Conservation (phyloP, 2,113 vertebrate genomes). For the Micromys minutus region DNA sequence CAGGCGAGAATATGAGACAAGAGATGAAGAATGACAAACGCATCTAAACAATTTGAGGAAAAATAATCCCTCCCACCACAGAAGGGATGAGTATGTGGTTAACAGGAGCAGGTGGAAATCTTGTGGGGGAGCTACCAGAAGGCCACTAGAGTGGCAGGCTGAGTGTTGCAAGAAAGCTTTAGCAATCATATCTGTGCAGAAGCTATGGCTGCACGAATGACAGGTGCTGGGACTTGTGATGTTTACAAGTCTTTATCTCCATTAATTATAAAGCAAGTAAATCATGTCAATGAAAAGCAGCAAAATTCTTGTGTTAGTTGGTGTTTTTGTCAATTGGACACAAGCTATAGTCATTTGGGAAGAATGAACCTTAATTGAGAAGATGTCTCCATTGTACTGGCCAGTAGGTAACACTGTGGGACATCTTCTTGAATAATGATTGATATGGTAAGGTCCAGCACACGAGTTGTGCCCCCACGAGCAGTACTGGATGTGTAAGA, state of each 20-base stretch:
- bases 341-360: not conserved
- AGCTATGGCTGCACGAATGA: not conserved
- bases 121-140: constrained; percentile 58
- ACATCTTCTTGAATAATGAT: not conserved
- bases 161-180: not conserved
- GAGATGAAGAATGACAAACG: constrained; percentile 80
- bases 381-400: not conserved
- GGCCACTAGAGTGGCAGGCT: not conserved
- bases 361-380: not conserved
- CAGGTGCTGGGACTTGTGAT: not conserved
- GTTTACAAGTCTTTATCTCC: not conserved
- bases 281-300: not conserved
- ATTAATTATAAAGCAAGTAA: not conserved
- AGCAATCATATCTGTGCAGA: not conserved
- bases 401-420: not conserved
- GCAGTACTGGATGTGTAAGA: not conserved
- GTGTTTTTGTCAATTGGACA: not conserved
- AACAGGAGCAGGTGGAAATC: constrained; percentile 67
- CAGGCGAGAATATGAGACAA: constrained; percentile 73
- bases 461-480: no score
- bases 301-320: not conserved
- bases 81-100: constrained; percentile 67
- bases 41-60: constrained; percentile 73
- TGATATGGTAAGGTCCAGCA: not conserved
- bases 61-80: constrained; percentile 43